phyloP scores from a whole-genome alignment of 2,888 invertebrate genomes.

The Epinotia ramella region DNA sequence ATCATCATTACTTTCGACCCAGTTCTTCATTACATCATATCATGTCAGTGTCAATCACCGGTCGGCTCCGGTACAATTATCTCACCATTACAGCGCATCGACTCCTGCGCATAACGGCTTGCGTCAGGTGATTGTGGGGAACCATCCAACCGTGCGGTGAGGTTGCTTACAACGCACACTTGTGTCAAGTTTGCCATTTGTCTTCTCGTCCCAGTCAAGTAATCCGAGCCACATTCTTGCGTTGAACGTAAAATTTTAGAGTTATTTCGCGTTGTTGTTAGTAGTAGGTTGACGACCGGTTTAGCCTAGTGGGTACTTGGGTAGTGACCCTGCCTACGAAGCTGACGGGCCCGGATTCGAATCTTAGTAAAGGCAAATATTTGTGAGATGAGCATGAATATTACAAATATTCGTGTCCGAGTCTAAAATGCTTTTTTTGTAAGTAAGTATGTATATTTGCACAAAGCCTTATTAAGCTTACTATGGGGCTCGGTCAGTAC shows the following conservation, averaged over 20 bases:
- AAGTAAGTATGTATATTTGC: too few species aligned
- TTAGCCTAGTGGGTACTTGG: too few species aligned
- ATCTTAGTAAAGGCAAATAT: too few species aligned
- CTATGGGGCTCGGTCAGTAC: too few species aligned
- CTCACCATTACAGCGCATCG: conserved; percentile 45
- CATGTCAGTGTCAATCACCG: conserved; percentile 50
- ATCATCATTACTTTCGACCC: conserved; percentile 35
- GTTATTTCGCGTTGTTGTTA: conserved; percentile 26
- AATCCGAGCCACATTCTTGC: neutral
- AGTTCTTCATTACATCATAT: conserved; percentile 48
- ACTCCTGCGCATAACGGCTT: conserved; percentile 44
- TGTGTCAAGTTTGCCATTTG: conserved; percentile 48
- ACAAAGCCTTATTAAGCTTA: too few species aligned
- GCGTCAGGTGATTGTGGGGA: conserved; percentile 45
- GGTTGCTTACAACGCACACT: conserved; percentile 25
- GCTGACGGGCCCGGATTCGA: too few species aligned
- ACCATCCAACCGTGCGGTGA: conserved; percentile 40
- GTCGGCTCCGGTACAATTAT: conserved; percentile 42
- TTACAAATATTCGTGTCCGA: too few species aligned
- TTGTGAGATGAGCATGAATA: too few species aligned
- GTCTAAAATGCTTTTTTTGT: too few species aligned
- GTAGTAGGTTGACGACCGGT: too few species aligned
- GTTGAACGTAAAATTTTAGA: conserved; percentile 18
- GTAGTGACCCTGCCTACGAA: too few species aligned
- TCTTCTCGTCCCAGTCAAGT: conserved; percentile 32